Evolutionary conservation across 2,113 vertebrate genomes (phyloP), one percentile per base, ranked within the genome.

Genomic region (Brachypodius melanocephalos): DNA sequence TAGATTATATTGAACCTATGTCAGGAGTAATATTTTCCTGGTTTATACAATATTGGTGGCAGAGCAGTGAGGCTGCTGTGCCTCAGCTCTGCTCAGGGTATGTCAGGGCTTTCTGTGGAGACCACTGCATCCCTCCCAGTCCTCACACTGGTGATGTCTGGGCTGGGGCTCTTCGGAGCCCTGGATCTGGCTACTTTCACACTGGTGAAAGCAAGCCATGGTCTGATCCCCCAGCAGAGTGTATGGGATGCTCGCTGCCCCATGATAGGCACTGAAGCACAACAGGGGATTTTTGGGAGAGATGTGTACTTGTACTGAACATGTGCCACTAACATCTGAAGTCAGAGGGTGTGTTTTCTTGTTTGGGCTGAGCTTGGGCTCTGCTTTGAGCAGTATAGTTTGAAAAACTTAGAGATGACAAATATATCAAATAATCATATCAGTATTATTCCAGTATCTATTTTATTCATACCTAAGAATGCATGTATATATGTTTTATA

Each of bases 161-260:
- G 29, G 8, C 22, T 74, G 73, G 36, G 21, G 18, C 12, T 84
- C 34, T 63, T 63, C 40, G 32, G 32, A 85, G 10, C 1, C 3
- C 5, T 34, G 22, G 38, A n/a, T 66, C 24, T 61, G 63, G 26
- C 36, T 63, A 5, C 6, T 36, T 65, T 10, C 67, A 2, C 1
- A 0, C 28, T 61, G 24, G 6, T 20, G 13, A 15, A 71, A 49
- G 15, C 8, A 18, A 72, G n/a, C 28, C 42, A 18, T 26, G 29
- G 52, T 40, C 36, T 61, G 51, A 54, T n/a, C 11, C 21, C 16
- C 14, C 42, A 61, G 69, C 42, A 62, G 42, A 5, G 17, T 0
- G 0, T 18, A 28, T 8, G 34, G 28, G 31, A 8, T 66, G 14
- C 21, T 57, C 0, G 0, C 28, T 77, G 55, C 18, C 9, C 48